Evolutionary conservation across 2,797 vertebrate genomes (phyloP), one percentile per base, ranked within the genome.

Genomic region (Uromys caudimaculatus): DNA sequence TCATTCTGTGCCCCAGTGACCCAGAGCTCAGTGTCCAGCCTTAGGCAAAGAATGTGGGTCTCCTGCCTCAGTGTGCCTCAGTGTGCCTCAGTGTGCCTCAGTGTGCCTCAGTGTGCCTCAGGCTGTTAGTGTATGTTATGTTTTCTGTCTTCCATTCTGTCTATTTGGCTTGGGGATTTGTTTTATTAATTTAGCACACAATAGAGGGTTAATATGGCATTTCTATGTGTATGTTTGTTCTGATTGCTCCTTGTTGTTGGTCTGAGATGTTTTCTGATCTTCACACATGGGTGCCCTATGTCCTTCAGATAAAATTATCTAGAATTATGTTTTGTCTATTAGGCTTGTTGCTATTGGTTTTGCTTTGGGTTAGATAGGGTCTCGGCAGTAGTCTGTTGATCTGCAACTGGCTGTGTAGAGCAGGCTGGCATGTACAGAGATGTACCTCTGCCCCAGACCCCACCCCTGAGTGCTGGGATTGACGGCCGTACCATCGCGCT

Each of bases 271-370:
- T 87, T 93, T 50, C 41, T 50, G 71, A 82, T 86, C 17, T 21
- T 23, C 32, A 58, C 89, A 21, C 41, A 56, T 35, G 41, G 5
- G 5, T 82, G 54, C 38, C 91, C 95, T 62, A 3, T 90, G 87
- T 89, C 21, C 35, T 85, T 94, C 71, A 91, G 11, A 89, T 50
- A 76, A 84, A 62, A 8, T 71, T 56, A 73, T 89, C 50, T 76
- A 79, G 92, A 82, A 52, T 90, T 85, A 85, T 92, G 3, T 81
- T 90, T 93, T 64, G 11, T 60, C 87, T 92, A n/a, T 24, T 88
- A 44, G 12, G 12, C 91, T 12, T 19, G 56, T 2, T 76, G 19
- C 41, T 35, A 73, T 12, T 0, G 27, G 19, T 84, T 94, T 44
- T 32, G 8, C 4, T 44, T 83, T 62, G 38, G 44, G 32, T 84